A percentile compares a stretch with the other conserved stretches of the same genome.
phyloP scores from a whole-genome alignment of 2,888 invertebrate species.

The Caenorhabditis sp. region DNA sequence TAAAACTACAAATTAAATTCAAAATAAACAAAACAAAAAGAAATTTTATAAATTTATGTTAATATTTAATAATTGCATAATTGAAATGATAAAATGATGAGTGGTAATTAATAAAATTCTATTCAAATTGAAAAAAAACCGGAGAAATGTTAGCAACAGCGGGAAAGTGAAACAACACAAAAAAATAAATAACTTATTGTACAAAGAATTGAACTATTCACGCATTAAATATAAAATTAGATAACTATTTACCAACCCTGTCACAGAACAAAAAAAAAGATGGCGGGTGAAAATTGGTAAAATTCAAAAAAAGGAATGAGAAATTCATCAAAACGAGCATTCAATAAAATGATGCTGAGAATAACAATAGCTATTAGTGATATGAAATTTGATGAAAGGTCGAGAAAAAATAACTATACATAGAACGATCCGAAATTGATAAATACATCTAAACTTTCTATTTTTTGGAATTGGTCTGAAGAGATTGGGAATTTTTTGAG shows the following conservation, averaged over 20 bases:
- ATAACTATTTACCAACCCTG: constrained; percentile 28
- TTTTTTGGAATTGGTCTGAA: not conserved
- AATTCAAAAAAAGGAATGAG: no score
- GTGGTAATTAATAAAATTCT: not conserved
- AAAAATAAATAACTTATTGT: constrained; percentile 1
- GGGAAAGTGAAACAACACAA: constrained; percentile 6
- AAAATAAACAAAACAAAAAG: no score
- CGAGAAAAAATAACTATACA: not conserved
- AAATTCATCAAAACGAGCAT: no score
- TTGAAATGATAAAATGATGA: no score
- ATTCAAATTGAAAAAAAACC: not conserved
- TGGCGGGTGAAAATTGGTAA: not conserved
- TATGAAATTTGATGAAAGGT: no score
- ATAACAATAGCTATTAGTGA: no score
- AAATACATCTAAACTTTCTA: not conserved
- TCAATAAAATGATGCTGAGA: no score
- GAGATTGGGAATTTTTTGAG: not conserved
- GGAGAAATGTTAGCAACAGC: not conserved
- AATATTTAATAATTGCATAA: no score
- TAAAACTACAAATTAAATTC: no score
- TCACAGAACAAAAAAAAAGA: constrained; percentile 16
- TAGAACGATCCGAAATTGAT: not conserved
- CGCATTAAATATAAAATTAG: not conserved
- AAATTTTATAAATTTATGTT: no score
- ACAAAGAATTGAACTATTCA: constrained; percentile 9